Percentiles rank a stretch among this genome's conserved stretches.
phyloP scores from a whole-genome alignment of 2,888 invertebrate genomes.

The Microctonus aethiopoides region DNA sequence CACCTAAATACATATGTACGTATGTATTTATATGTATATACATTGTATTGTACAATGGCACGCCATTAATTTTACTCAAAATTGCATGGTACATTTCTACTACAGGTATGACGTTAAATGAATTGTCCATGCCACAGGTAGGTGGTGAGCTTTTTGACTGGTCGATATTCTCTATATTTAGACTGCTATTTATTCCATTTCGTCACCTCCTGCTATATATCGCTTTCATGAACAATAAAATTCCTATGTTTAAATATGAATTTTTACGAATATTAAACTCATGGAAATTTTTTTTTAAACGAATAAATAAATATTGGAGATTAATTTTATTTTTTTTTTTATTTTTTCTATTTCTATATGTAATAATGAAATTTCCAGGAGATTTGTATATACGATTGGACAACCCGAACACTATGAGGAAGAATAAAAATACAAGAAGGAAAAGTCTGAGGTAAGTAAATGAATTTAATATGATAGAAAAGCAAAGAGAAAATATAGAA shows the following conservation, averaged over 20 bases:
- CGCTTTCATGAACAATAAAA: conserved; percentile 17
- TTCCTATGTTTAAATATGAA: neutral
- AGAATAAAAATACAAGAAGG: no score
- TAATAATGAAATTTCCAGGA: no score
- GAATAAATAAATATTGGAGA: no score
- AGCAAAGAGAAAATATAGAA: neutral
- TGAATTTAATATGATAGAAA: neutral
- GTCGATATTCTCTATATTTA: conserved; percentile 55
- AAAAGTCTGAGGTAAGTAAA: neutral
- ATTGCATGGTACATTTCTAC: neutral
- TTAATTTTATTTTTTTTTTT: no score
- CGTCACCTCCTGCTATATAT: conserved; percentile 38
- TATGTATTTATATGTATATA: no score
- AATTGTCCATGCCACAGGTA: conserved; percentile 55
- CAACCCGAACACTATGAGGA: no score
- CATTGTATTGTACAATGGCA: neutral
- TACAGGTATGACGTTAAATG: conserved; percentile 39
- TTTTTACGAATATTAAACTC: no score
- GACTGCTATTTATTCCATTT: conserved; percentile 49
- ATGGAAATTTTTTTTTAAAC: no score
- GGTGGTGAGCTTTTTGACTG: conserved; percentile 44
- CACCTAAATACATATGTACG: neutral
- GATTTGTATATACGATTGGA: no score
- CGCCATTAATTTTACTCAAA: neutral
- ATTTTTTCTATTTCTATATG: no score